phyloP scores from a whole-genome alignment of 2,888 invertebrate species.

The Petrolisthes manimaculis region DNA sequence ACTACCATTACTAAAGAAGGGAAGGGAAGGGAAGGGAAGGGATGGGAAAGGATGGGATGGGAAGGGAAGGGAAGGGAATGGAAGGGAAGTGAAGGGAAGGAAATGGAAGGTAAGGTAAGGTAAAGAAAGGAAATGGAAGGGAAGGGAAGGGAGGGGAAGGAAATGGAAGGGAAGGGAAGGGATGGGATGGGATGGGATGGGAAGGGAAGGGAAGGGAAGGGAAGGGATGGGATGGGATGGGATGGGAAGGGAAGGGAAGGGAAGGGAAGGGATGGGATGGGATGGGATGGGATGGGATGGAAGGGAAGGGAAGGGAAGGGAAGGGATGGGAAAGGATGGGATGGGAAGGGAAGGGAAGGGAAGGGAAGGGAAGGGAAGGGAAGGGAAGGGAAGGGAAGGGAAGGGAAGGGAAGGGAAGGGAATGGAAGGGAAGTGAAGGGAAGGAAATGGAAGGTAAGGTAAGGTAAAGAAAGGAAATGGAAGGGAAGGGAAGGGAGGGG shows the following conservation, averaged over 20 bases:
- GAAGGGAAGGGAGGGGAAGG: not conserved
- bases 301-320: not conserved
- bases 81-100: not conserved
- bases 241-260: not conserved
- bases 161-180: not conserved
- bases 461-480: not conserved
- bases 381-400: not conserved
- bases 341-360: not conserved
- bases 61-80: not conserved
- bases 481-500: not conserved
- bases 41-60: not conserved
- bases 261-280: not conserved
- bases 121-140: not conserved
- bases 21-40: not conserved
- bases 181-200: not conserved
- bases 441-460: too few species aligned
- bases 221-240: not conserved
- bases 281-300: too few species aligned
- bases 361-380: not conserved
- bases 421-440: not conserved
- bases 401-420: not conserved
- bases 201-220: not conserved
- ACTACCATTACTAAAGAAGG: not conserved
- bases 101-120: not conserved
- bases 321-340: not conserved